Conservation (phyloP, 37 sponge, comb jelly and placozoan species). For the Agelas oroides region DNA sequence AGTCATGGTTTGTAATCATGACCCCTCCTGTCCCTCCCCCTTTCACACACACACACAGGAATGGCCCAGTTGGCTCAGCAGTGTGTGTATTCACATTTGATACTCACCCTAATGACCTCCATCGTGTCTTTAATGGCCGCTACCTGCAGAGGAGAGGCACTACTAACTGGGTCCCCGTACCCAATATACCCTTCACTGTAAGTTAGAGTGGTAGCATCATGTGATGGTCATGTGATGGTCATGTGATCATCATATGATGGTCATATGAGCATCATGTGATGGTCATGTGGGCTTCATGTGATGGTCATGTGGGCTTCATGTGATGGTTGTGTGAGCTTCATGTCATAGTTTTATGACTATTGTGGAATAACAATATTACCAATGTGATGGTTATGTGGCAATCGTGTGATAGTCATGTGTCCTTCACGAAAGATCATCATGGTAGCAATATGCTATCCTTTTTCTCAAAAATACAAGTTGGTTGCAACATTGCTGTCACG, state of each 20-base stretch:
- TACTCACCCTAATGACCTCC: constrained; percentile 32
- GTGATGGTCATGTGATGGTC: not conserved
- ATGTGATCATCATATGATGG: not conserved
- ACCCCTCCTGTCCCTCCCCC: no score
- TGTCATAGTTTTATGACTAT: not conserved
- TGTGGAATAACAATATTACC: no score
- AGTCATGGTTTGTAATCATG: no score
- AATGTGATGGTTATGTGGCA: not conserved
- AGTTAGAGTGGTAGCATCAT: no score
- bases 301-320: no score
- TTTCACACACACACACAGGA: constrained; percentile 47
- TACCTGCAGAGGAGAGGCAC: constrained; percentile 8
- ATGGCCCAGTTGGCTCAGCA: constrained; percentile 84
- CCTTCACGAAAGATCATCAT: no score
- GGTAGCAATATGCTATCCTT: no score
- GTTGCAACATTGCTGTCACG: no score
- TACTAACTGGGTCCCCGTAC: not conserved
- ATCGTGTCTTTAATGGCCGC: constrained; percentile 37
- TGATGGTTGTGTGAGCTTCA: not conserved
- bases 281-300: no score
- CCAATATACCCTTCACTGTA: constrained; percentile 28
- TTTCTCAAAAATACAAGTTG: no score
- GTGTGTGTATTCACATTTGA: constrained; percentile 82
- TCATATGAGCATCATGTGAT: no score
- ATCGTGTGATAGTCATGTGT: no score